A percentile compares a stretch with the other conserved stretches of the same genome.
phyloP scores from a whole-genome alignment of 2,797 vertebrate genomes.

The Sorex maritimensis region DNA sequence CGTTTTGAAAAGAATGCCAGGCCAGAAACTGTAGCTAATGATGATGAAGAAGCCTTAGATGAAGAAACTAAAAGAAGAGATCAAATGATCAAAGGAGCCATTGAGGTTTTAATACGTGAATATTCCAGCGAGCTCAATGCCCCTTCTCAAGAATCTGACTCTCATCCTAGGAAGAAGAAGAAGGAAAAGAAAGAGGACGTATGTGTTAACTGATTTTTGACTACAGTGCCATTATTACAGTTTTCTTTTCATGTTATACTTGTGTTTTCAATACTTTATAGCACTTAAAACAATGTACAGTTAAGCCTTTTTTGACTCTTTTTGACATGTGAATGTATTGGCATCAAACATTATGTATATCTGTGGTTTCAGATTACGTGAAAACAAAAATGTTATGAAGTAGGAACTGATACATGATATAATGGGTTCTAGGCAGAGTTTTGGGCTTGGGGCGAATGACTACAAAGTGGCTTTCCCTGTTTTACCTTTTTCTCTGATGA shows the following conservation, averaged over 20 bases:
- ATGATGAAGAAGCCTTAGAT: slow-evolving; percentile 96
- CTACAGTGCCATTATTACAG: slow-evolving; percentile 87
- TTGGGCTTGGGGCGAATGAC: not conserved
- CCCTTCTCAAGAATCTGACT: slow-evolving; percentile 96
- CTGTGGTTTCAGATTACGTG: slow-evolving; percentile 31
- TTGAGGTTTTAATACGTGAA: slow-evolving; percentile 98
- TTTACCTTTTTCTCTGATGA: slow-evolving; percentile 41
- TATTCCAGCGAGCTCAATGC: slow-evolving; percentile 98
- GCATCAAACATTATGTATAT: slow-evolving; percentile 1
- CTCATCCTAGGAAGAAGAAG: slow-evolving; percentile 97
- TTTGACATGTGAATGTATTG: not conserved
- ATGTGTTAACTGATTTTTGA: slow-evolving; percentile 91
- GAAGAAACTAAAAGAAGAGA: slow-evolving; percentile 98
- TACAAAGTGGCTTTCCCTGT: not conserved
- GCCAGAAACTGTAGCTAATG: slow-evolving; percentile 91
- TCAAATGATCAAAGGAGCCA: slow-evolving; percentile 97
- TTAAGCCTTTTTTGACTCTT: slow-evolving; percentile 24
- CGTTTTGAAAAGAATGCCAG: slow-evolving; percentile 92
- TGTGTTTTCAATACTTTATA: slow-evolving; percentile 80
- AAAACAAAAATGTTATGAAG: not conserved
- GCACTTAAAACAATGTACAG: slow-evolving; percentile 81
- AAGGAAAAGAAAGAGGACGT: slow-evolving; percentile 99
- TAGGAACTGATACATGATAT: not conserved
- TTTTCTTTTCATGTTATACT: slow-evolving; percentile 86
- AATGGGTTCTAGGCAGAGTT: not conserved